Percentiles rank a stretch among this genome's conserved stretches.
Evolutionary conservation across 2,797 vertebrate species (phyloP).

Genomic region (Cossypha niveicapilla): DNA sequence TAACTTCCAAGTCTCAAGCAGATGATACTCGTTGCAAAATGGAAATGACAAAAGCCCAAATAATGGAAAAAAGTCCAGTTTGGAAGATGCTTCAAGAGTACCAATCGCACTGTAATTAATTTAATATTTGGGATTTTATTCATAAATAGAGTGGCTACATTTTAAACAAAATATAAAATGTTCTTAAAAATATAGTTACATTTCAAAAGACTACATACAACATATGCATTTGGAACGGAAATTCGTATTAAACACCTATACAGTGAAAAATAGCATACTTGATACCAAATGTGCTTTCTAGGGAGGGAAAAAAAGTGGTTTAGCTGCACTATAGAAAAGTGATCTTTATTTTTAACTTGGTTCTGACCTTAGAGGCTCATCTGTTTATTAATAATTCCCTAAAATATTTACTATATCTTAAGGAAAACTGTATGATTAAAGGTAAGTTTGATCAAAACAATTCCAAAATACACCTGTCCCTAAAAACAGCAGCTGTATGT

Average conservation of each 20-base stretch:
- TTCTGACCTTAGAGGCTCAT: not conserved
- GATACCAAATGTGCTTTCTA: not conserved
- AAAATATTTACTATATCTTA: not conserved
- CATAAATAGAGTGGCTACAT: constrained; percentile 30
- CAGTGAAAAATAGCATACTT: not conserved
- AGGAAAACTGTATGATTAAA: not conserved
- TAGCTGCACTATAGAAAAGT: not conserved
- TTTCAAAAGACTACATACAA: not conserved
- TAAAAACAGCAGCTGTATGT: not conserved
- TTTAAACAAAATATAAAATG: constrained; percentile 32
- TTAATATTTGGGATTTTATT: not conserved
- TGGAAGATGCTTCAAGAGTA: constrained; percentile 84
- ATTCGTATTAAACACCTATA: not conserved
- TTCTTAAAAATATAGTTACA: constrained; percentile 11
- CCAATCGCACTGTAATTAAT: constrained; percentile 45
- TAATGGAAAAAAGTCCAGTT: constrained; percentile 80
- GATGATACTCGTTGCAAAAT: constrained; percentile 80
- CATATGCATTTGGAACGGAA: not conserved
- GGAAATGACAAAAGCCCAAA: constrained; percentile 76
- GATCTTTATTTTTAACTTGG: not conserved
- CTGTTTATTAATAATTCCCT: not conserved
- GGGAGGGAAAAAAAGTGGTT: not conserved
- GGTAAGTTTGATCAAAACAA: not conserved
- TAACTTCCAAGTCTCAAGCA: constrained; percentile 82
- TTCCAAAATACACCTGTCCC: not conserved